phyloP scores from a whole-genome alignment of 2,888 invertebrate genomes.

The Hypolimnas misippus region DNA sequence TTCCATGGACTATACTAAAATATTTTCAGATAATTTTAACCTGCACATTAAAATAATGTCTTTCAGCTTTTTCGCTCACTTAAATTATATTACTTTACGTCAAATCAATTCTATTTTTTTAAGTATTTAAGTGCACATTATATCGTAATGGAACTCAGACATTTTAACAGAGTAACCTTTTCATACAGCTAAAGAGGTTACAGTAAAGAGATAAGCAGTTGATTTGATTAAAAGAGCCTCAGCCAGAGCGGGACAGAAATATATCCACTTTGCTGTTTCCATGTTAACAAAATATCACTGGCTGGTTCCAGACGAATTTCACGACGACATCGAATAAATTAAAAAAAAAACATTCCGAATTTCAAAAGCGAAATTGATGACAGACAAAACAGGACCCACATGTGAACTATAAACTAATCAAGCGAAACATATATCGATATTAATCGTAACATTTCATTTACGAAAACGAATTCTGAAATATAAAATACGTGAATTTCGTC shows the following conservation, averaged over 20 bases:
- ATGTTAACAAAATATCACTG: conserved; percentile 24
- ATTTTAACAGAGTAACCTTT: conserved; percentile 23
- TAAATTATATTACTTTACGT: too few species aligned
- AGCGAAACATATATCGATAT: neutral
- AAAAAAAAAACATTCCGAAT: conserved; percentile 29
- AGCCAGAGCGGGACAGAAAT: conserved; percentile 31
- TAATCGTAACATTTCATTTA: neutral
- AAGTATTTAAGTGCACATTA: neutral
- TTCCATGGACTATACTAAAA: too few species aligned
- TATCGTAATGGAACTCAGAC: conserved; percentile 3
- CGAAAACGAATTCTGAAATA: conserved; percentile 7
- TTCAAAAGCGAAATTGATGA: conserved; percentile 14
- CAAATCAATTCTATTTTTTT: neutral
- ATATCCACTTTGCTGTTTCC: conserved; percentile 23
- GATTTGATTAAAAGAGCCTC: conserved; percentile 40
- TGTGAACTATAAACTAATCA: conserved; percentile 5
- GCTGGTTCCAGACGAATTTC: conserved; percentile 26
- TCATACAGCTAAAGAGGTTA: conserved; percentile 34
- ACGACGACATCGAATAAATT: conserved; percentile 19
- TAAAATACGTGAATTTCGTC: conserved; percentile 6
- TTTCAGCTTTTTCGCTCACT: too few species aligned
- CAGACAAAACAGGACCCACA: conserved; percentile 5
- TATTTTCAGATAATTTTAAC: too few species aligned
- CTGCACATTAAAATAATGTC: too few species aligned
- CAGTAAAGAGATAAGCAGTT: conserved; percentile 40